These are phyloP conservation scores for Euglossa dilemma DNA, from an alignment of 1,140 invertebrate genomes.

Conservation along the genomic window DNA sequence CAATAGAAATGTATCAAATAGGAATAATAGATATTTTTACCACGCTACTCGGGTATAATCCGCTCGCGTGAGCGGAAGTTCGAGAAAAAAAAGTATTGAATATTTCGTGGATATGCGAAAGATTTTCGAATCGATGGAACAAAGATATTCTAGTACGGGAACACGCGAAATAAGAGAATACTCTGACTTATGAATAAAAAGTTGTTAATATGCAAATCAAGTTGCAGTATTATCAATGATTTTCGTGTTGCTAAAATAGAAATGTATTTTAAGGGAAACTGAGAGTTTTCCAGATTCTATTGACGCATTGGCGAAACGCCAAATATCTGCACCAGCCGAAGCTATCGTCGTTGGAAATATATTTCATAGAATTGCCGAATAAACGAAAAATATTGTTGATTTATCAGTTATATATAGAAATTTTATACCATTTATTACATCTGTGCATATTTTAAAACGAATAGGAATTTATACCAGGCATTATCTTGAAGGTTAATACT, in stretches of 20 bases:
- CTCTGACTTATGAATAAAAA: background rate
- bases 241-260: conserved; percentile 25
- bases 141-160: background rate
- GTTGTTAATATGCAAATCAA: background rate
- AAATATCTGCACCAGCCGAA: conserved; percentile 1
- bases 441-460: too few species aligned
- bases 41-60: too few species aligned
- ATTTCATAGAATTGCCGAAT: conserved; percentile 1
- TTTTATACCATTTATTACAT: background rate
- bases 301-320: conserved; percentile 12
- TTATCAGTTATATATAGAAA: background rate
- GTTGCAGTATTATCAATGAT: conserved; percentile 8
- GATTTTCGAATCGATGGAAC: background rate
- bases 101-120: background rate
- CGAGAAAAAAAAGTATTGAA: background rate
- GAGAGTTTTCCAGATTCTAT: conserved; percentile 23
- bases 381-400: conserved; percentile 12
- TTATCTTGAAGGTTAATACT: too few species aligned
- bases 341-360: background rate
- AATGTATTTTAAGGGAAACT: conserved; percentile 45
- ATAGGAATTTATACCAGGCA: background rate
- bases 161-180: background rate
- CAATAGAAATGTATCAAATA: too few species aligned
- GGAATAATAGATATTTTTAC: too few species aligned
- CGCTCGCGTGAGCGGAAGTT: background rate